Percentiles rank a stretch among this genome's conserved stretches.
These are phyloP conservation scores for Amphiprion percula DNA, from an alignment of 2,113 vertebrate species.

Conservation along the genomic window DNA sequence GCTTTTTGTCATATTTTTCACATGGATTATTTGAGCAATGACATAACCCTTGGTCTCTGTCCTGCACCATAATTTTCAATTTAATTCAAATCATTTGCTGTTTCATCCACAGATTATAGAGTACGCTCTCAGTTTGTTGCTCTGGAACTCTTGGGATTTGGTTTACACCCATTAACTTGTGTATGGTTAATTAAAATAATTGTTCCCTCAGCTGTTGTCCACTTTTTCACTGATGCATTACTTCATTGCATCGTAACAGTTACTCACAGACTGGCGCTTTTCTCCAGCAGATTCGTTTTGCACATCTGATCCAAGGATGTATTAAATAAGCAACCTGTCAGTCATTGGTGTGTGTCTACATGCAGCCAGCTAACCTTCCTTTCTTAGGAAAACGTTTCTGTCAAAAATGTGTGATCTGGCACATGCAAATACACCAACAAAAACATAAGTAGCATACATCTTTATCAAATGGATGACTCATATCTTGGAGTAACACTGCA, in stretches of 20 bases:
- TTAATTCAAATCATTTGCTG: too few relatives aligned
- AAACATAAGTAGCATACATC: not conserved
- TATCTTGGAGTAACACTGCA: too few relatives aligned
- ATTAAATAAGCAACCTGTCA: not conserved
- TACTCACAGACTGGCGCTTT: not conserved
- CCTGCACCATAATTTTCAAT: too few relatives aligned
- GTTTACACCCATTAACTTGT: too few relatives aligned
- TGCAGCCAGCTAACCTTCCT: not conserved
- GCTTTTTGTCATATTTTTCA: conserved; percentile 10
- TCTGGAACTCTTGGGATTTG: too few relatives aligned
- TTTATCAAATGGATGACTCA: conserved; percentile 7
- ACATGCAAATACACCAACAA: not conserved
- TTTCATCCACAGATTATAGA: too few relatives aligned
- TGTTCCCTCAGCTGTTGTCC: too few relatives aligned
- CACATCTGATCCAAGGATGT: not conserved
- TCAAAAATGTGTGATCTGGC: not conserved
- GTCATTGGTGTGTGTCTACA: not conserved
- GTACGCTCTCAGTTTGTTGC: too few relatives aligned
- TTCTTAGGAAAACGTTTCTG: not conserved
- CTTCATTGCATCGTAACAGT: not conserved
- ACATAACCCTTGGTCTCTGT: too few relatives aligned
- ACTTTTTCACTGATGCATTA: too few relatives aligned
- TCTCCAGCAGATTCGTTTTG: not conserved
- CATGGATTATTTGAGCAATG: not conserved
- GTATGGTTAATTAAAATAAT: conserved; percentile 1